A percentile compares a stretch with the other conserved stretches of the same genome.
Evolutionary conservation across 2,113 vertebrate genomes (phyloP).

Genomic region (Urocynchramus pylzowi): DNA sequence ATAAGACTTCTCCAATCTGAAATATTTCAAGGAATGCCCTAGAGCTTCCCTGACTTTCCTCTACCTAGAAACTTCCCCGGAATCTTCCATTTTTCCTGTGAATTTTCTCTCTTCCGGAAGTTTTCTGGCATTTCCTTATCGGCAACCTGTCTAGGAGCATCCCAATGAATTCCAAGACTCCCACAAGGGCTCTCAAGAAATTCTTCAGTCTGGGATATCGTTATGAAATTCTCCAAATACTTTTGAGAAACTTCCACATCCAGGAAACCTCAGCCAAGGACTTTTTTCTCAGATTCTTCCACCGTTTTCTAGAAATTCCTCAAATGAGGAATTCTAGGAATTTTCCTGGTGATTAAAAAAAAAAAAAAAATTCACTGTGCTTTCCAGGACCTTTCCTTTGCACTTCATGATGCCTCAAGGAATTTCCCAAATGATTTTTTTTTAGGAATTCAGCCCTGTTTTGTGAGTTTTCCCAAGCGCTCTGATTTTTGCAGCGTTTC

Average conservation of each 20-base stretch:
- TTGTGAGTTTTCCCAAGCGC: background rate
- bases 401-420: background rate
- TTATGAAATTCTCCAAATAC: background rate
- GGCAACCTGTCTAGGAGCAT: background rate
- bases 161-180: background rate
- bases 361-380: no score
- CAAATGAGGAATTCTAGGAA: background rate
- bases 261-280: background rate
- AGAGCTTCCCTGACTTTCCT: background rate
- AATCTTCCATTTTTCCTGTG: background rate
- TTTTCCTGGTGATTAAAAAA: background rate
- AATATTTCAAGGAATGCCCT: background rate
- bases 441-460: background rate
- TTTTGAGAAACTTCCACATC: background rate
- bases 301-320: background rate
- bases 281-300: background rate
- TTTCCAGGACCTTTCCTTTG: background rate
- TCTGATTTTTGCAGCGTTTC: rapidly evolving
- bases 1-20: background rate
- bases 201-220: background rate
- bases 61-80: background rate
- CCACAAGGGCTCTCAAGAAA: background rate
- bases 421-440: background rate
- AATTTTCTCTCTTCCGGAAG: background rate
- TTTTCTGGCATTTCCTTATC: background rate